Evolutionary conservation across 2,888 invertebrate genomes (phyloP).

Genomic region (Netelia fuscicornis): DNA sequence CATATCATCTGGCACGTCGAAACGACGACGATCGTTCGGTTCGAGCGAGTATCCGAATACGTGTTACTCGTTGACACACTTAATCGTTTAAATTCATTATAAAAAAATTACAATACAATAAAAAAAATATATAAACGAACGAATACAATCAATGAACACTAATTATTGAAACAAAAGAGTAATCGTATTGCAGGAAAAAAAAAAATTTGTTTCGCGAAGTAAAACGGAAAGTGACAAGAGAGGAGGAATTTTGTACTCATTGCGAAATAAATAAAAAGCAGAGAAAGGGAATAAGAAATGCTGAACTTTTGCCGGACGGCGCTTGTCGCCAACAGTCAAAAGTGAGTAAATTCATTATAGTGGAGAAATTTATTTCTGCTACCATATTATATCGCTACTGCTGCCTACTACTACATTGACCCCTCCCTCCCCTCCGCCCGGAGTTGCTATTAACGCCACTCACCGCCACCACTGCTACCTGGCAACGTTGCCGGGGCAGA

Average conservation of each 20-base stretch:
- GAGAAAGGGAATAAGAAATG: conserved; percentile 73
- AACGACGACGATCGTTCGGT: conserved; percentile 59
- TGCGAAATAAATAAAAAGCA: conserved; percentile 3
- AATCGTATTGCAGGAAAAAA: not conserved
- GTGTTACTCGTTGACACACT: conserved; percentile 29
- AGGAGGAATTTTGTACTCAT: conserved; percentile 13
- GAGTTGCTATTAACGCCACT: not conserved
- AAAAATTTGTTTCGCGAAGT: not conserved
- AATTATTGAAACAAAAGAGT: not conserved
- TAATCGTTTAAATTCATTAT: conserved; percentile 28
- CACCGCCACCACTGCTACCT: not conserved
- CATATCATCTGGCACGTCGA: conserved; percentile 69
- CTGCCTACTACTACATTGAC: not conserved
- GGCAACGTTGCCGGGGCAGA: conserved; percentile 4
- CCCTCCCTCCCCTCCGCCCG: not conserved
- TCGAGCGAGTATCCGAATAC: conserved; percentile 28
- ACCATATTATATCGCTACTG: conserved; percentile 5
- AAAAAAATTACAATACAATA: not conserved
- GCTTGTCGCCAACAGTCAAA: conserved; percentile 80
- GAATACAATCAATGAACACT: not conserved
- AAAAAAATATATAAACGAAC: not conserved
- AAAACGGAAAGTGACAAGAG: conserved; percentile 8
- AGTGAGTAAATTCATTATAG: conserved; percentile 78
- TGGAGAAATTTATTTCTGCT: conserved; percentile 35
- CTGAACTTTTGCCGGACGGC: conserved; percentile 81